Conservation (phyloP, 1,140 invertebrate species). For the Prorops nasuta region DNA sequence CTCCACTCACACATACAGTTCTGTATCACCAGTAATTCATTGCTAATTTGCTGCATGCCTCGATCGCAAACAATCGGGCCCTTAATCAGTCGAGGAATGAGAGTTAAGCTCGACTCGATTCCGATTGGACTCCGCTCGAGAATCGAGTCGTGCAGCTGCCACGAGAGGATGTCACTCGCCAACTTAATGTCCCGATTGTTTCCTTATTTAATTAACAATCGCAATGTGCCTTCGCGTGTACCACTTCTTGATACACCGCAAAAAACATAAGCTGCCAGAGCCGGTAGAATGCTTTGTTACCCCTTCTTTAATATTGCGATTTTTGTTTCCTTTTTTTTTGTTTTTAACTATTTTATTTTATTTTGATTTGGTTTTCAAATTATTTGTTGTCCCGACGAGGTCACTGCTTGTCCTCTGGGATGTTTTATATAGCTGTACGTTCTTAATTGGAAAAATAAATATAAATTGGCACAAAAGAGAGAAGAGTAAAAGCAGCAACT, state of each 20-base stretch:
- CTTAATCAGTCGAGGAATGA: slow-evolving; percentile 8
- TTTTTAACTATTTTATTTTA: neutral
- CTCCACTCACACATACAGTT: slow-evolving; percentile 50
- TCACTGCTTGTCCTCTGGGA: too few relatives aligned
- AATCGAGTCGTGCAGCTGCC: neutral
- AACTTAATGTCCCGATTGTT: slow-evolving; percentile 2
- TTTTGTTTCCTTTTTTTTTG: too few relatives aligned
- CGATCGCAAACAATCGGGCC: slow-evolving; percentile 17
- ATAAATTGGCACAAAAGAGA: too few relatives aligned
- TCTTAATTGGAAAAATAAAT: too few relatives aligned
- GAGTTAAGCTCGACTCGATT: too few relatives aligned
- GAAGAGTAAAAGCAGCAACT: too few relatives aligned
- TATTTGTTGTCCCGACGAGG: too few relatives aligned
- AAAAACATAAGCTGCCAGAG: slow-evolving; percentile 1
- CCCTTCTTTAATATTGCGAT: too few relatives aligned
- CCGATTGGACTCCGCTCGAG: neutral
- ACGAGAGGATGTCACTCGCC: too few relatives aligned
- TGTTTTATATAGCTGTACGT: too few relatives aligned
- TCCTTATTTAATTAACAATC: slow-evolving; percentile 5
- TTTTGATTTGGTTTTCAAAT: too few relatives aligned
- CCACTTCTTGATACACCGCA: slow-evolving; percentile 1
- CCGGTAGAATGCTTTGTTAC: too few relatives aligned
- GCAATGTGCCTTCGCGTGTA: neutral
- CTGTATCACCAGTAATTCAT: slow-evolving; percentile 53
- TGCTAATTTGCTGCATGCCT: slow-evolving; percentile 31